A percentile compares a stretch with the other conserved stretches of the same genome.
These are phyloP conservation scores for Ctenicera cuprea DNA, from an alignment of 2,888 invertebrate genomes.

Conservation along the genomic window DNA sequence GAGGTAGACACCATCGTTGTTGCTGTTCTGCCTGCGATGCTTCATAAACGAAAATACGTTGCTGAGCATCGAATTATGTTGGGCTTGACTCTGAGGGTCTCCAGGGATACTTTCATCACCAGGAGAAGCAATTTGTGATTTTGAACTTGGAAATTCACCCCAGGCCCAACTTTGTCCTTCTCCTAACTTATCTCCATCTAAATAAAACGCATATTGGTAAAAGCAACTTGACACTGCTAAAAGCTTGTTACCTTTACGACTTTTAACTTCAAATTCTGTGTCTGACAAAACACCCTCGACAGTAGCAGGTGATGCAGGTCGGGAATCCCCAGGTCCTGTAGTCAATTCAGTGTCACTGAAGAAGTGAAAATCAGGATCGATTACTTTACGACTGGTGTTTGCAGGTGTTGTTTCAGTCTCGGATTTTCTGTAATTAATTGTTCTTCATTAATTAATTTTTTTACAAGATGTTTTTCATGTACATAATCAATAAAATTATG, in stretches of 20 bases:
- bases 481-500: background rate
- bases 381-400: slow-evolving; percentile 64
- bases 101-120: slow-evolving; percentile 59
- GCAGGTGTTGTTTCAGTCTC: slow-evolving; percentile 50
- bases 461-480: no score
- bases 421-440: slow-evolving; percentile 47
- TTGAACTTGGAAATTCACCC: slow-evolving; percentile 87
- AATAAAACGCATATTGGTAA: slow-evolving; percentile 1
- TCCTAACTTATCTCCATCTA: slow-evolving; percentile 64
- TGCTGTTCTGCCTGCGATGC: slow-evolving; percentile 76
- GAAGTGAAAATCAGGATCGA: slow-evolving; percentile 87
- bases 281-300: slow-evolving; percentile 84
- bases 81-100: slow-evolving; percentile 64
- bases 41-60: slow-evolving; percentile 97
- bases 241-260: slow-evolving; percentile 72
- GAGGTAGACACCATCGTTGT: slow-evolving; percentile 89
- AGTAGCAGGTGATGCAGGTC: slow-evolving; percentile 86
- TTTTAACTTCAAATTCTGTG: slow-evolving; percentile 90
- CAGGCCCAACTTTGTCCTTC: slow-evolving; percentile 87
- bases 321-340: slow-evolving; percentile 76
- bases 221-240: no score
- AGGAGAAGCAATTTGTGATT: slow-evolving; percentile 64
- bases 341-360: slow-evolving; percentile 95
- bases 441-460: background rate
- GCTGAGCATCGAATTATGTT: slow-evolving; percentile 84